Evolutionary conservation across 2,113 vertebrate genomes (phyloP).

Genomic region (Mesoclemmys tuberculata): DNA sequence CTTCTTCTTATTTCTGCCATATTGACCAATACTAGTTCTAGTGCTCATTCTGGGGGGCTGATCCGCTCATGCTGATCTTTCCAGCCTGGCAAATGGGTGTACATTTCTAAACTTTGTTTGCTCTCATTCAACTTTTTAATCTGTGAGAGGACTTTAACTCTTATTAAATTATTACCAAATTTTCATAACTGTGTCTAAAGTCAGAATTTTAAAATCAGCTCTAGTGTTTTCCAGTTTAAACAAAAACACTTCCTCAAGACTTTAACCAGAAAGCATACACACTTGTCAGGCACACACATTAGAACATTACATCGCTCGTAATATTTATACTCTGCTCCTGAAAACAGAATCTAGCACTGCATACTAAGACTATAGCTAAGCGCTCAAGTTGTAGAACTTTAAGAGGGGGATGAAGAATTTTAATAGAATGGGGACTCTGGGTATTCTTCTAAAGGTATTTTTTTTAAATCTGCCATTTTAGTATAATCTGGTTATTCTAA

Average conservation of each 20-base stretch:
- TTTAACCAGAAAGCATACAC: constrained; percentile 31
- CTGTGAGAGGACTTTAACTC: not conserved
- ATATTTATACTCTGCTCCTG: constrained; percentile 40
- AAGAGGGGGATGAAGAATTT: not conserved
- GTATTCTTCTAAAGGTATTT: not conserved
- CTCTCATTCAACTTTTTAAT: not conserved
- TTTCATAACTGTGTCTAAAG: constrained; percentile 3
- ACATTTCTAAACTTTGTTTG: not conserved
- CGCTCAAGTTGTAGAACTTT: not conserved
- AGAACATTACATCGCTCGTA: constrained; percentile 56
- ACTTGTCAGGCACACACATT: constrained; percentile 30
- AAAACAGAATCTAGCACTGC: constrained; percentile 27
- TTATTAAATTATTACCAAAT: not conserved
- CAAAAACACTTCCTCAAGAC: not conserved
- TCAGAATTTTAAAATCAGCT: constrained; percentile 24
- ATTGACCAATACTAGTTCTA: not conserved
- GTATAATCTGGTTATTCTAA: not conserved
- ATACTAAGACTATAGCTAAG: not conserved
- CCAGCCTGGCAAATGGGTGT: not conserved
- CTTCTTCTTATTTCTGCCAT: not conserved
- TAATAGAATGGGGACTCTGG: not conserved
- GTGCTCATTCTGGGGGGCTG: fast-evolving
- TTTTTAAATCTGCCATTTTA: not conserved
- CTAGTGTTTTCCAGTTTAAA: constrained; percentile 35
- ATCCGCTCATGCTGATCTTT: not conserved